Evolutionary conservation across 1,140 invertebrate species (phyloP), one percentile per base, ranked within the genome.

Genomic region (Bombyx mori): DNA sequence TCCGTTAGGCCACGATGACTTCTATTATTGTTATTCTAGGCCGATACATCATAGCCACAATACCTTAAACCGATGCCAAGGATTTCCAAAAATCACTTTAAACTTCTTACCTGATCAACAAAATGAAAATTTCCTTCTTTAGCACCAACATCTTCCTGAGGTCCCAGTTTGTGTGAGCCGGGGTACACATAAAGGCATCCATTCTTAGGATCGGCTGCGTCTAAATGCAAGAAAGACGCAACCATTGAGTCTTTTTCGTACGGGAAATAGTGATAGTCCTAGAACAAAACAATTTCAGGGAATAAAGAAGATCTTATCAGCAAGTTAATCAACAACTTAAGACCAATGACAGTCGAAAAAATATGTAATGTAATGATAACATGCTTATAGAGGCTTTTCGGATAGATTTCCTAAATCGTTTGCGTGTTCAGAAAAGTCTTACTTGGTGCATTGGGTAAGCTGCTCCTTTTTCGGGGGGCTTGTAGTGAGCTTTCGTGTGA

Each of bases 231-330:
- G 64, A 92, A 92, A 1, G 90, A 89, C 1, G 92, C 91, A 2
- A 91, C 77, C 89, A 92, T 90, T 0, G 89, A 89, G 66, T 92
- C 86, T 0, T 92, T 90, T 62, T 90, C 84, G 65, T 89, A 90
- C 1, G 91, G 91, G 66, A 92, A 92, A 62, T 92, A 92, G 44
- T 88, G 91, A 66, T 92, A 92, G 58, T 92, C 91, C 90, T 90
- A 68, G 42, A 56, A 56, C 26, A 42, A 2, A 9, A 0, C 9
- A 8, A 47, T 47, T 9, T 4, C 4, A 47, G 9, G 12, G 5
- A 7, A 0, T 4, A 47, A 47, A 47, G 45, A 7, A 9, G 1
- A 12, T 9, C 44, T 46, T 1, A 35, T 35, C 26, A 3, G 0
- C 8, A 46, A 47, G 8, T 47, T 5, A 12, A 9, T 9, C 0